A percentile compares a stretch with the other conserved stretches of the same genome.
phyloP scores from a whole-genome alignment of 2,797 vertebrate genomes.

The Rhinoraja longicauda region DNA sequence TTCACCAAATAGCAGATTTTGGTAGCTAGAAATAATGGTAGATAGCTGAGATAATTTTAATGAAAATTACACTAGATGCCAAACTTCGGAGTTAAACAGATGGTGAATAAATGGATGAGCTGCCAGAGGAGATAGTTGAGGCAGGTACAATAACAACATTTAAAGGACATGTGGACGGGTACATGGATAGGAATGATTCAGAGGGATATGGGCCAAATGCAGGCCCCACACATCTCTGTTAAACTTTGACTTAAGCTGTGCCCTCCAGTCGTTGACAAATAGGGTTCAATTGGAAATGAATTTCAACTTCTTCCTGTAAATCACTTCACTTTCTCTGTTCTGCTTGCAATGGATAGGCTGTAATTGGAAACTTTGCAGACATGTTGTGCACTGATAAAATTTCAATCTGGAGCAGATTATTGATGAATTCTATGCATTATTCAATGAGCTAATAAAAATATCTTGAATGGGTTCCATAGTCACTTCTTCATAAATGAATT shows the following conservation, averaged over 20 bases:
- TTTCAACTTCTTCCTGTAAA: neutral
- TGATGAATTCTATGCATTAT: neutral
- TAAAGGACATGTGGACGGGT: no score
- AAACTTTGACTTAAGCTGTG: no score
- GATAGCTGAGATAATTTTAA: neutral
- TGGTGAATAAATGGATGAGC: neutral
- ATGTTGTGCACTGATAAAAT: neutral
- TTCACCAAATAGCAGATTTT: neutral
- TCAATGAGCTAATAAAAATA: neutral
- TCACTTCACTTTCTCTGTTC: neutral
- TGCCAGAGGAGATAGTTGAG: no score
- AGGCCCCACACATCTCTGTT: no score
- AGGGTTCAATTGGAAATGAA: neutral
- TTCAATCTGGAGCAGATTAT: neutral
- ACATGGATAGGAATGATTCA: no score
- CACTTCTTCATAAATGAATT: neutral
- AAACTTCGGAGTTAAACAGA: no score
- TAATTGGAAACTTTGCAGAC: neutral
- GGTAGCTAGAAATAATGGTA: neutral
- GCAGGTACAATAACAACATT: no score
- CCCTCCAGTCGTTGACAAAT: neutral
- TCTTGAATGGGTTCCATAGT: neutral
- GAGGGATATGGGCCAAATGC: no score
- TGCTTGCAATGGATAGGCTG: neutral
- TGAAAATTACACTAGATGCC: neutral